Conservation (phyloP, 2,113 vertebrate species). For the Cebus imitator region DNA sequence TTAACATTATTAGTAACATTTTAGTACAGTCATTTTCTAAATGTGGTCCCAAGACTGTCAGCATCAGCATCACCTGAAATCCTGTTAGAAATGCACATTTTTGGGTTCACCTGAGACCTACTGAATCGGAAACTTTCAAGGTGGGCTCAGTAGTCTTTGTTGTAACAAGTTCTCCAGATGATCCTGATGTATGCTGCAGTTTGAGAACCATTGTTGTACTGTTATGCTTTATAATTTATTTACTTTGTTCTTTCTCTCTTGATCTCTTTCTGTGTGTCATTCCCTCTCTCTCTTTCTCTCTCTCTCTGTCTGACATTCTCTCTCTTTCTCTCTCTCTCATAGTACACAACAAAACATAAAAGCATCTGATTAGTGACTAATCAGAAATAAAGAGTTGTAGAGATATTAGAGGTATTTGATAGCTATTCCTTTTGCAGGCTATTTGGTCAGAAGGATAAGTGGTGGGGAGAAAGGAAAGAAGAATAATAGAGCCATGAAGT, state of each 20-base stretch:
- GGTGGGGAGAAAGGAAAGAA: conserved; percentile 2
- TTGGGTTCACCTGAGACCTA: neutral
- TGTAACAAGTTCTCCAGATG: neutral
- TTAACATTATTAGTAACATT: conserved; percentile 18
- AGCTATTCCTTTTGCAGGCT: neutral
- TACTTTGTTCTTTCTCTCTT: neutral
- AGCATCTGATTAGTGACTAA: neutral
- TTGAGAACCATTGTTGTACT: neutral
- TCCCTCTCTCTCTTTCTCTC: neutral
- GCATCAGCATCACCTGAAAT: neutral
- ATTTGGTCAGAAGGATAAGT: neutral
- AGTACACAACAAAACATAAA: neutral
- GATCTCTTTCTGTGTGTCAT: neutral
- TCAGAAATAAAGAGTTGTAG: neutral
- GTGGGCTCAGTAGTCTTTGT: neutral
- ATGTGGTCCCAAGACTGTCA: neutral
- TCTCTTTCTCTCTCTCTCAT: neutral
- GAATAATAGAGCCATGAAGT: neutral
- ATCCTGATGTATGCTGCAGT: neutral
- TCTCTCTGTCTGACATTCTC: neutral
- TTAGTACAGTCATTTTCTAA: neutral
- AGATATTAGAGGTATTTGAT: neutral
- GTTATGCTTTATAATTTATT: neutral
- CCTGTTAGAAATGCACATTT: neutral
- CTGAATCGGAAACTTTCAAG: neutral